phyloP scores from a whole-genome alignment of 2,113 vertebrate species.

The Taxidea taxus region DNA sequence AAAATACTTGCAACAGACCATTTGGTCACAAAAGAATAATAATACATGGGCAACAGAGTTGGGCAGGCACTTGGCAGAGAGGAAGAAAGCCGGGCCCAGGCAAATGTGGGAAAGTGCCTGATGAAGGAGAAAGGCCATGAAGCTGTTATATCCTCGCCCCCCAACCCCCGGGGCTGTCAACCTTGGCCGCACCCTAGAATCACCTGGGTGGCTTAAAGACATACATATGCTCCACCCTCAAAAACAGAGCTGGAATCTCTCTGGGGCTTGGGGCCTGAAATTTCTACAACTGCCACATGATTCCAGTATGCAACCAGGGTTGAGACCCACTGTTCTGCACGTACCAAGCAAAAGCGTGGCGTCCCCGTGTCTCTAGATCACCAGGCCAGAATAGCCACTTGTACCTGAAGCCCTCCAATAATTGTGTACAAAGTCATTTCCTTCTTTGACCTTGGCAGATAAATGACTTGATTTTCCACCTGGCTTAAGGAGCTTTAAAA shows the following conservation, averaged over 20 bases:
- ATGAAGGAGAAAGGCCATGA: background rate
- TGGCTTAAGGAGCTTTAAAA: constrained; percentile 25
- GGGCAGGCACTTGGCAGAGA: background rate
- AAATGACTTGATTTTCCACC: constrained; percentile 30
- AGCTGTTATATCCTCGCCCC: too few species aligned
- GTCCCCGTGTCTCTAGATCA: background rate
- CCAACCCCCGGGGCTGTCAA: background rate
- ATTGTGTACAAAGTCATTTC: background rate
- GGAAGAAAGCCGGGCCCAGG: background rate
- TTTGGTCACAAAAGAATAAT: background rate
- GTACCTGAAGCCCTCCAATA: background rate
- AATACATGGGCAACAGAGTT: background rate
- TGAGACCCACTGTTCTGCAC: background rate
- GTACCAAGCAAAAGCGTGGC: background rate
- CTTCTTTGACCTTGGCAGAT: constrained; percentile 17
- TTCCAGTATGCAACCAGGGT: background rate
- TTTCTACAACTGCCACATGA: background rate
- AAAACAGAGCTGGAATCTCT: background rate
- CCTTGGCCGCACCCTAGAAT: too few species aligned
- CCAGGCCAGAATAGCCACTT: background rate
- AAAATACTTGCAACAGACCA: background rate
- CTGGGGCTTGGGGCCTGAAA: background rate
- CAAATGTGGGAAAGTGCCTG: background rate
- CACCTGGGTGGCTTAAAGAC: background rate
- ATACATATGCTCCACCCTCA: background rate